Evolutionary conservation across 2,888 invertebrate genomes (phyloP), one percentile per base, ranked within the genome.

Genomic region (Mellilla xanthometata): DNA sequence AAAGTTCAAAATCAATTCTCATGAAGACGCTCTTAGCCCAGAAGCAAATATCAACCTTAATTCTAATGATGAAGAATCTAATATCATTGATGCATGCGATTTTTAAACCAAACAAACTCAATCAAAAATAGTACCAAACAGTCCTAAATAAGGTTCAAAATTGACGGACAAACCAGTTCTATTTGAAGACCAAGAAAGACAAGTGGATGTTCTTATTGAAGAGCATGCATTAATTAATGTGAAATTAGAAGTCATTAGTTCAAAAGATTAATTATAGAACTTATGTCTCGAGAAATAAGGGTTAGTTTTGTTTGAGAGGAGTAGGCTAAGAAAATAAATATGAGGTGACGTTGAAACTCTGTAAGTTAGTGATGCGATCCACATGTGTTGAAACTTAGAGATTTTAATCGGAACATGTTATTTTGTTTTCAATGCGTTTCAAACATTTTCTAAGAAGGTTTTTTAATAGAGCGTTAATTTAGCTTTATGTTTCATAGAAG

Each of bases 151-250:
- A 47, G 39, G 32, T 26, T 22, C 19, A 31, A 11, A 39, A 26
- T 36, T 2, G 29, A 22, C 29, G 28, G 26, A 11, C 8, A 29
- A 13, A 1, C 5, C 7, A 36, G 10, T 24, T 2, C 39, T 50
- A 51, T 43, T 43, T 34, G 56, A 57, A 67, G 58, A 54, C 34
- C 39, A 34, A 39, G 49, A 54, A 56, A 64, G 61, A 68, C 67
- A 71, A 71, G 71, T 71, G 66, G 62, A 62, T 58, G 58, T 48
- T 60, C 53, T 60, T 62, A 62, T 59, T 54, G 57, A 67, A 70
- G 67, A 62, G 68, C 62, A 65, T 53, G 60, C 63, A 66, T 48
- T 48, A 48, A 71, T 71, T 71, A 69, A 65, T 65, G 61, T 61
- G 54, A 68, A 68, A 70, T 68, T 60, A 60, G 64, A 70, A 42